Evolutionary conservation across 1,140 invertebrate species (phyloP).

Genomic region (Drosophila pachea): DNA sequence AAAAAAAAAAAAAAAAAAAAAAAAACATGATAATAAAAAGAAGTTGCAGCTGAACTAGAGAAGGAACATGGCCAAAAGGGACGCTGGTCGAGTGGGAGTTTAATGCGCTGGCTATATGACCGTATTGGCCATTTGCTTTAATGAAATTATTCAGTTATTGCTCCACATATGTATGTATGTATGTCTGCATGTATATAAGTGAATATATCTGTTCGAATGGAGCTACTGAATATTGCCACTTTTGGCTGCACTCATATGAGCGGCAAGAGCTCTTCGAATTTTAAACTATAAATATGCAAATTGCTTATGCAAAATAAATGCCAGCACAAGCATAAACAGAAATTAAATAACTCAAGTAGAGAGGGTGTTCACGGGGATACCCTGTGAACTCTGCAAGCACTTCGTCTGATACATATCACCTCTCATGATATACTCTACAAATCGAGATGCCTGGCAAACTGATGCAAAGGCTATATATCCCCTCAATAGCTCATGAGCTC

Average conservation of each 20-base stretch:
- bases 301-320: slow-evolving; percentile 54
- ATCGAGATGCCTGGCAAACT: no score
- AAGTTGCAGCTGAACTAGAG: slow-evolving; percentile 19
- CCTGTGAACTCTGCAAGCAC: neutral
- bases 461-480: no score
- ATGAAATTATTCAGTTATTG: slow-evolving; percentile 71
- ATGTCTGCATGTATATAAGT: no score
- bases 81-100: slow-evolving; percentile 24
- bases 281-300: slow-evolving; percentile 52
- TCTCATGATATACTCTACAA: no score
- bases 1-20: slow-evolving; percentile 6
- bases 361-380: neutral
- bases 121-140: slow-evolving; percentile 60
- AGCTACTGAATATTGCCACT: neutral
- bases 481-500: no score
- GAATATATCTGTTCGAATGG: no score
- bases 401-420: no score
- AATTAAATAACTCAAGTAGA: slow-evolving; percentile 2
- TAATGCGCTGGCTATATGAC: slow-evolving; percentile 56
- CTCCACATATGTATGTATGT: slow-evolving; percentile 48
- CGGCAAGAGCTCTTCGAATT: neutral
- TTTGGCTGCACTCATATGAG: neutral
- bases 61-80: slow-evolving; percentile 14
- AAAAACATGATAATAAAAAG: slow-evolving; percentile 13
- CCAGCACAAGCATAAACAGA: slow-evolving; percentile 31